A percentile compares a stretch with the other conserved stretches of the same genome.
Conservation (phyloP, 2,888 invertebrate genomes). For the Melinopterus prodromus region DNA sequence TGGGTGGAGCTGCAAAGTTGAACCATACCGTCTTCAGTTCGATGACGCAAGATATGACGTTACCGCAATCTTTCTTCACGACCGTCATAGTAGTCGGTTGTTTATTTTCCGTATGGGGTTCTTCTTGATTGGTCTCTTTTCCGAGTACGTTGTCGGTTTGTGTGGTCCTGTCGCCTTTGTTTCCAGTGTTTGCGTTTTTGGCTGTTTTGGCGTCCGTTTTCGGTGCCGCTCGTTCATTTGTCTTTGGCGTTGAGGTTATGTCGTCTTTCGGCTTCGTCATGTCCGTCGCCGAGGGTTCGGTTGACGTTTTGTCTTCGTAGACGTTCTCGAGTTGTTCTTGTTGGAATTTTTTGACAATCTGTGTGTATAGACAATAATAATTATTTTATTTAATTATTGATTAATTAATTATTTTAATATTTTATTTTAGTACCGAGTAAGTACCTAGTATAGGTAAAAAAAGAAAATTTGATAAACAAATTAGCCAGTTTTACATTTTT, state of each 20-base stretch:
- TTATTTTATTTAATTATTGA: neutral
- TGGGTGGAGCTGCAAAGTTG: conserved; percentile 96
- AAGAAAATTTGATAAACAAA: neutral
- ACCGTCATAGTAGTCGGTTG: conserved; percentile 31
- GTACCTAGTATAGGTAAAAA: neutral
- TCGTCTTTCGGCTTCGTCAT: conserved; percentile 38
- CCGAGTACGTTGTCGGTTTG: conserved; percentile 42
- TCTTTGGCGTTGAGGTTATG: conserved; percentile 41
- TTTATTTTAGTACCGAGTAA: neutral
- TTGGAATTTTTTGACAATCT: conserved; percentile 75
- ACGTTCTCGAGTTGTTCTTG: conserved; percentile 67
- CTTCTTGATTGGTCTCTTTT: conserved; percentile 22
- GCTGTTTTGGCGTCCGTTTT: conserved; percentile 25
- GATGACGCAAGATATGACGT: conserved; percentile 86
- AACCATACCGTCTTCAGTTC: conserved; percentile 94
- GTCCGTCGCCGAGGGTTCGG: conserved; percentile 16
- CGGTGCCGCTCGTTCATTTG: conserved; percentile 33
- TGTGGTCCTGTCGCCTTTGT: conserved; percentile 31
- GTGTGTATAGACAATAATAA: too few species aligned
- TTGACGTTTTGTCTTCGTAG: conserved; percentile 22
- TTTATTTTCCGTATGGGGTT: conserved; percentile 20
- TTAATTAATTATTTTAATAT: neutral
- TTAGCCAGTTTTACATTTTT: neutral
- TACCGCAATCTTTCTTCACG: conserved; percentile 72
- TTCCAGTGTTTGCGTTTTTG: conserved; percentile 27